A percentile compares a stretch with the other conserved stretches of the same genome.
Conservation (phyloP, 1,140 invertebrate genomes). For the Lycorma delicatula region DNA sequence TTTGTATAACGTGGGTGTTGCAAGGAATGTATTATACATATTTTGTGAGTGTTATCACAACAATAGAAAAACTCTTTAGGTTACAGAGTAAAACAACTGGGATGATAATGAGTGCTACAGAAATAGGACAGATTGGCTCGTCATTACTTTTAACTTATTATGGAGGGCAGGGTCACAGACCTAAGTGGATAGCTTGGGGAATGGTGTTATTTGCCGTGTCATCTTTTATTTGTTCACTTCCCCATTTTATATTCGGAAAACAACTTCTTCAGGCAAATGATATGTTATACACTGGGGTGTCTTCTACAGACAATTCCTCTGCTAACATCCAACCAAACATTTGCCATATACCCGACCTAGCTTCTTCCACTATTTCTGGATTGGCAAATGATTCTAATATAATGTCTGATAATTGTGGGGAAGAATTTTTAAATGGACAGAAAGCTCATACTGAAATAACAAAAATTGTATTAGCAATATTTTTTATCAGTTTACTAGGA, state of each 20-base stretch:
- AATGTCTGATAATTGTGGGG: slow-evolving; percentile 46
- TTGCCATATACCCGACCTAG: background rate
- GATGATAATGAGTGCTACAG: slow-evolving; percentile 85
- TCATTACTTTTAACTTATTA: slow-evolving; percentile 86
- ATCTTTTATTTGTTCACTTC: slow-evolving; percentile 76
- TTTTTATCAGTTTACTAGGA: slow-evolving; percentile 76
- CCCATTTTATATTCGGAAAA: slow-evolving; percentile 70
- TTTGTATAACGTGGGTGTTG: slow-evolving; percentile 80
- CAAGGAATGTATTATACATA: slow-evolving; percentile 94
- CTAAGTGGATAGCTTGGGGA: slow-evolving; percentile 92
- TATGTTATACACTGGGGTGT: slow-evolving; percentile 40
- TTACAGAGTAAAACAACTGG: slow-evolving; percentile 92
- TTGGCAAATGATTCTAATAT: too few relatives aligned
- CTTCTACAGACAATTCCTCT: slow-evolving; percentile 23
- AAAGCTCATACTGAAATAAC: slow-evolving; percentile 64
- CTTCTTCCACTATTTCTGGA: too few relatives aligned
- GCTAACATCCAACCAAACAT: background rate
- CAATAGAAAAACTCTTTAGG: slow-evolving; percentile 92
- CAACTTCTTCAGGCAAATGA: slow-evolving; percentile 57
- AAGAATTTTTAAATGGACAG: slow-evolving; percentile 48
- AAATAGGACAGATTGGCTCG: slow-evolving; percentile 88
- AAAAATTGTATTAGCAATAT: slow-evolving; percentile 69
- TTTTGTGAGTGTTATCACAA: slow-evolving; percentile 93
- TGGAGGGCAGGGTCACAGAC: slow-evolving; percentile 85
- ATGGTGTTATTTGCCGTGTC: slow-evolving; percentile 84